Conservation (phyloP, 2,113 vertebrate species). For the Rhodinocichla rosea region DNA sequence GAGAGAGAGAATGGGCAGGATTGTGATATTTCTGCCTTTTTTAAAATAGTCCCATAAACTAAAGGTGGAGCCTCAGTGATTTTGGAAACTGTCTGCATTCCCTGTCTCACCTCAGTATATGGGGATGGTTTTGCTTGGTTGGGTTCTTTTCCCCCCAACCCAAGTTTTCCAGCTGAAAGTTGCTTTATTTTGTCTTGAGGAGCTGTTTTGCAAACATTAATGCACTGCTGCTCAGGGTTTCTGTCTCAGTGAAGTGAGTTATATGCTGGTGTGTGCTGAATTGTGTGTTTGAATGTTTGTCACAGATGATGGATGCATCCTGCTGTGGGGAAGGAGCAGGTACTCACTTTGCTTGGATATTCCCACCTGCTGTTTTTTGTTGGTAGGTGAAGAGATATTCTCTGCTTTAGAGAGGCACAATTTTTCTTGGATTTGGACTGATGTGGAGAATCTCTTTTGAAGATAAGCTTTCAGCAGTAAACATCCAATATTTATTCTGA, state of each 20-base stretch:
- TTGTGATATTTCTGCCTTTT: not conserved
- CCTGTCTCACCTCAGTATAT: not conserved
- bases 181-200: not conserved
- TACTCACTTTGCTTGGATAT: not conserved
- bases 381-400: not conserved
- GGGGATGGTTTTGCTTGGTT: not conserved
- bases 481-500: not conserved
- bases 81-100: not conserved
- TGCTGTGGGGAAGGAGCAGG: not conserved
- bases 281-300: not conserved
- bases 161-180: not conserved
- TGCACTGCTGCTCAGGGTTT: not conserved
- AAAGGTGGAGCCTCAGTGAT: not conserved
- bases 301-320: not conserved
- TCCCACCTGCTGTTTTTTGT: not conserved
- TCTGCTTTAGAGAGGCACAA: not conserved
- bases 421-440: not conserved
- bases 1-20: rapidly evolving
- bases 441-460: not conserved
- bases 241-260: not conserved
- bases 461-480: not conserved
- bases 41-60: not conserved
- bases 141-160: not conserved
- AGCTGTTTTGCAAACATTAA: not conserved
- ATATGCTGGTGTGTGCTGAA: not conserved